Base-by-base conservation (phyloP, 2,113 vertebrate species). In the Falco punctatus region DNA sequence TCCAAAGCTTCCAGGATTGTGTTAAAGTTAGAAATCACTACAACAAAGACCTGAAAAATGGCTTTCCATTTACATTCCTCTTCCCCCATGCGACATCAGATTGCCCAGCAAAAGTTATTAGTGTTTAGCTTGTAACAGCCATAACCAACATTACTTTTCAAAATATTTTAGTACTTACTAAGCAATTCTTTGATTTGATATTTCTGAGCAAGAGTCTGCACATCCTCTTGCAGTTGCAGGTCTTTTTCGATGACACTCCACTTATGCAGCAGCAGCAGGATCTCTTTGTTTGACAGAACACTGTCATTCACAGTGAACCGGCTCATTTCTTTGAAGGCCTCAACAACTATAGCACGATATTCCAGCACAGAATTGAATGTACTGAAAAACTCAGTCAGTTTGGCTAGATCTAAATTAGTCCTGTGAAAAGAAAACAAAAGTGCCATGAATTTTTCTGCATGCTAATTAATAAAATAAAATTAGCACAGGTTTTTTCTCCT, bases 241-340 rank as follows among this genome's bases (percentile, higher is more conserved):
- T 98, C 97, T 35, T 70, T 97, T 64, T 96, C 94, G 1, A 98
- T 32, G 30, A 98, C 61, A 80, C 98, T 98, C 99, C 99, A 99
- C 88, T 98, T 98, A 26, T 98, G 97, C 72, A 99, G 97, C 90
- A 99, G 97, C 20, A 98, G 2, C 30, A 99, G 98, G 23, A 97
- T 90, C 5, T 99, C 98, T 18, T 73, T 94, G 85, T 92, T 96
- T 35, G 99, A 99, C 22, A 99, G 97, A 9, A 98, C 55, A 2
- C 95, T 91, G 32, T 98, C 95, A 1, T 96, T 98, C 38, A 99
- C 94, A 0, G 97, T 97, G 65, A 98, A 97, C 38, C 98, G 94
- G 62, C 95, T 93, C 49, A 98, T 93, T 66, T 97, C 97, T 87
- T 69, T 93, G 83, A 98, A 98, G 57, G 95, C 95, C 38, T 38